Evolutionary conservation across 2,113 vertebrate genomes (phyloP), one percentile per base, ranked within the genome.

Genomic region (Pomatostomus ruficeps): DNA sequence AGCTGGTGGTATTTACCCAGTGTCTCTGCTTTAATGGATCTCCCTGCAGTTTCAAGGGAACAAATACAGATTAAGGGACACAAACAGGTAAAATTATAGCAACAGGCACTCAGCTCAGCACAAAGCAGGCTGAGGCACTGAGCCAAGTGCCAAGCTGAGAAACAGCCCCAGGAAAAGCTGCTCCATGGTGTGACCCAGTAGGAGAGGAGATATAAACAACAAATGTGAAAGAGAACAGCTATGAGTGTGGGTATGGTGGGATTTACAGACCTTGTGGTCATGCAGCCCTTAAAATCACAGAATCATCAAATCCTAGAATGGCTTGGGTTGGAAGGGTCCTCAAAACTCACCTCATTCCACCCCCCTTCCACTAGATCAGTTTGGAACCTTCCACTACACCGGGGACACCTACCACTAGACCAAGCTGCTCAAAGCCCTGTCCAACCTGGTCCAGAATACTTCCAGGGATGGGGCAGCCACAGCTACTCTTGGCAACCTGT

Each of bases 11-110:
- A 49, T 97, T 97, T 97, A 96, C 96, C 87, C 29, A 97, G 91
- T 9, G 65, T 85, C 81, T 91, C 88, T 94, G 93, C 59, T 87
- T 89, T 96, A 75, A 89, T 96, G 96, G 25, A 43, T 88, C 79
- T 94, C 91, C 85, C 85, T 16, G 87, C 79, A 67, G 65, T 95
- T 83, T 63, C 88, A 43, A 66, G 94, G 88, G 91, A 97, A 88
- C 92, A 97, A 97, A 97, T 40, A 97, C 35, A 91, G 96, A 96
- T 96, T 81, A 92, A 87, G 68, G 68, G 92, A 74, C 54, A 61
- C 82, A 97, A 96, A 95, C 94, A 97, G 61, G 89, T 52, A 31
- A 82, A 84, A 95, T 97, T 86, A 96, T 87, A 95, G 95, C 96
- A 95, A 97, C 91, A 11, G 59, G 43, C 52, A 54, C 54, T 72